Conservation (phyloP, 2,797 vertebrate genomes). For the Micropoecilia bifurca region DNA sequence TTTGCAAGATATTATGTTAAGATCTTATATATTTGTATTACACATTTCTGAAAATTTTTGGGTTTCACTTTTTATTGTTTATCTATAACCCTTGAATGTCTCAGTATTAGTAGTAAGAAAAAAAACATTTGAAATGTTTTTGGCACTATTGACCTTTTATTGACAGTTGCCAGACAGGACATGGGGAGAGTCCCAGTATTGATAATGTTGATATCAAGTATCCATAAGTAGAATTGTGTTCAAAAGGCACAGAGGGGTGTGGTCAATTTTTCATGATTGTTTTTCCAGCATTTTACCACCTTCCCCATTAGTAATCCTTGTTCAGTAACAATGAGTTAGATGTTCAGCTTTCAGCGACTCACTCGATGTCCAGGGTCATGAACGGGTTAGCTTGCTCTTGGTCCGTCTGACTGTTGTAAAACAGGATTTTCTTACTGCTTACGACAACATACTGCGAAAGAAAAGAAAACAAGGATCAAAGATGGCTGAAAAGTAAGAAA, state of each 20-base stretch:
- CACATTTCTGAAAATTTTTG: neutral
- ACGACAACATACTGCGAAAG: conserved; percentile 90
- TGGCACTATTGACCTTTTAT: neutral
- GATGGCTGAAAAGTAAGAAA: conserved; percentile 8
- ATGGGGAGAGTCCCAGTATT: neutral
- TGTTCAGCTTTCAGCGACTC: conserved; percentile 75
- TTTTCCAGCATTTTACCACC: neutral
- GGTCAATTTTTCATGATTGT: neutral
- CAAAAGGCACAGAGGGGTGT: neutral
- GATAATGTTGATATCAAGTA: neutral
- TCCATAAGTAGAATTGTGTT: neutral
- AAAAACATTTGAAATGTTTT: neutral
- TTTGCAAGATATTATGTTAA: neutral
- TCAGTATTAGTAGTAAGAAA: neutral
- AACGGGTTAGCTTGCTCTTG: conserved; percentile 94
- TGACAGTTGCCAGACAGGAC: neutral
- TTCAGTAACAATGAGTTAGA: neutral
- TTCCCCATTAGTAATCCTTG: neutral
- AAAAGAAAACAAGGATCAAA: conserved; percentile 11
- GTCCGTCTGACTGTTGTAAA: conserved; percentile 94
- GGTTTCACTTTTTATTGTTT: neutral
- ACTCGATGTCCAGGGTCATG: conserved; percentile 98
- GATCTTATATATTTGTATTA: neutral
- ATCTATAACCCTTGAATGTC: neutral
- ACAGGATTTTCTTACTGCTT: conserved; percentile 99